Base-by-base conservation (phyloP, 2,113 vertebrate genomes). In the Coracopsis vasa region DNA sequence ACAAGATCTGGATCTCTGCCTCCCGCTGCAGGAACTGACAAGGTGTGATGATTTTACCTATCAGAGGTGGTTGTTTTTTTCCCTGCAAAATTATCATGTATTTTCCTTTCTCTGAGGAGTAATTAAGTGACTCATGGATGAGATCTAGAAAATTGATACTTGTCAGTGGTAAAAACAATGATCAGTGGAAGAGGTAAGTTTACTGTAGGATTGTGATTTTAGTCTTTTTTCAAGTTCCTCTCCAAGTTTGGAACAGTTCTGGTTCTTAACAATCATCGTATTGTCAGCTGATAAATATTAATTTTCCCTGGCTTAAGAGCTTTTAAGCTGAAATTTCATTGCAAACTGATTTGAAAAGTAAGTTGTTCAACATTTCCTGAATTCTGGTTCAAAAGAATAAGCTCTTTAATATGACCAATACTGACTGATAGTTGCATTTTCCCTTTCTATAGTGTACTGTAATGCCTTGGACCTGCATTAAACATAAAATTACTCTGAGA, bases 51-150 rank as follows among this genome's bases (percentile, higher is more conserved):
- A 24, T 92, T 92, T 92, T 85, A 79, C 66, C 87, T 64, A 48
- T 51, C 84, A 37, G 29, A 92, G 45, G 78, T 60, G 35, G 78
- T 66, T 95, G 85, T 50, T 93, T 97, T 94, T 92, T 94, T 14
- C 93, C 44, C 78, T 37, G 61, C 82, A 88, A 65, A 95, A 88
- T 96, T 84, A 88, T 35, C 54, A 75, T 14, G 20, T 88, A 86
- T 93, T 95, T 96, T 93, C 79, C 90, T 96, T 90, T 90, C 88
- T 81, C 72, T 62, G 77, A 92, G 72, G 85, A 90, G 80, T 97
- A 93, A 97, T 97, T 97, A 97, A 91, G 71, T 95, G 95, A 97
- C 92, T 95, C 94, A 94, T 6, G 8, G 90, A 94, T 91, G 92
- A 96, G 85, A 95, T 86, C 45, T 70, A 81, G 92, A 97, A 96